Base-by-base conservation (phyloP, 1,140 invertebrate genomes). In the Saccostrea cuccullata region DNA sequence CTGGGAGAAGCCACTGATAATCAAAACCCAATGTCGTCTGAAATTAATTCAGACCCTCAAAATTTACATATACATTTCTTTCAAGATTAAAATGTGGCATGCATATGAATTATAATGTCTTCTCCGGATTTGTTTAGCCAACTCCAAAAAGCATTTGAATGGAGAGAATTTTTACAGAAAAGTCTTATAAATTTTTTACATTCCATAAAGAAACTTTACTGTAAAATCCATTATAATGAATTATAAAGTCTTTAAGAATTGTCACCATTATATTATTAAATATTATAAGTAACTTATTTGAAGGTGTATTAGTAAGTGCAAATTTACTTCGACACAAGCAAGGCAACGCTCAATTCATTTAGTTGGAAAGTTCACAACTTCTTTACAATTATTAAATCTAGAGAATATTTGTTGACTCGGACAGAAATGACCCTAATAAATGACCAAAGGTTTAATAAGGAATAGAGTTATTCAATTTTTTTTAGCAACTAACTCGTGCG, bases 401-500 rank as follows among this genome's bases (percentile, higher is more conserved):
- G 20, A 64, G 17, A 64, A n/a, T 20, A 17, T n/a, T 36, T 36
- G 30, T 36, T 60, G 13, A 60, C 20, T 60, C 13, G 58, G 15
- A 20, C 58, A 60, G 15, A 20, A 60, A 60, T 60, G 58, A 47
- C 40, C 40, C 40, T 47, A 47, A 47, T 47, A 47, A 3, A 47
- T 3, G 2, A 6, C 2, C 40, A 2, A 47, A 47, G 6, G 40
- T 2, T 47, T 47, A 3, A 47, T 47, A 47, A 47, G 40, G 40
- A 47, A 47, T 47, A 47, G 40, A 47, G 26, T 73, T 73, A n/a
- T 73, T 9, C 70, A 73, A 73, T 26, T 73, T 23, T 30, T 73
- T 70, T 73, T n/a, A 73, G 70, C n/a, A 73, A 73, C 70, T 73
- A 23, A 73, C 70, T 73, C 70, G 70, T 73, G 70, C 70, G 70